Conservation (phyloP, 2,797 vertebrate species). For the Syncerus caffer region DNA sequence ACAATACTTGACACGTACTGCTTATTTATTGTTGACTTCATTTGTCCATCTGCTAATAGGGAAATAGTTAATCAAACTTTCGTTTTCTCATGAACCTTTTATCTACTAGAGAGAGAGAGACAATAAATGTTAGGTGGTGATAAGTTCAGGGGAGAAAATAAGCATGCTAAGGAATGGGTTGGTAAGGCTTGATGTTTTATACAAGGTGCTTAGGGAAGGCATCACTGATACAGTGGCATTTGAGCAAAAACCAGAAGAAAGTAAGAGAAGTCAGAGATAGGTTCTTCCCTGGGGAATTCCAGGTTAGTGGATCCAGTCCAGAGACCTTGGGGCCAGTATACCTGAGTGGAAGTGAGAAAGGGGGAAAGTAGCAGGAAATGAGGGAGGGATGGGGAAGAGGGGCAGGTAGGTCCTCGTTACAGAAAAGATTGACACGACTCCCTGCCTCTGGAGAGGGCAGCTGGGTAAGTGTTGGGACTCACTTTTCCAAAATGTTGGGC, state of each 20-base stretch:
- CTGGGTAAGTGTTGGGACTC: not conserved
- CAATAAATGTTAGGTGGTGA: not conserved
- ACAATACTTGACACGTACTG: not conserved
- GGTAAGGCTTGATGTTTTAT: not conserved
- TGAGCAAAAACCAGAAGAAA: not conserved
- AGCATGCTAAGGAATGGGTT: not conserved
- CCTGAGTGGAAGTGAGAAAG: not conserved
- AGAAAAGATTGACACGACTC: not conserved
- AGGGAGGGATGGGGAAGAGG: not conserved
- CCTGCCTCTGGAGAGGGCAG: not conserved
- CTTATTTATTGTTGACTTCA: not conserved
- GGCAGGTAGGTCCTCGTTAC: too few species aligned
- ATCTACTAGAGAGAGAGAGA: not conserved
- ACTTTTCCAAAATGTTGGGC: not conserved
- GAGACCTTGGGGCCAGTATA: not conserved
- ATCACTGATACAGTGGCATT: not conserved
- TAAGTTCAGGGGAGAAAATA: not conserved
- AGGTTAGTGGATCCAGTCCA: not conserved
- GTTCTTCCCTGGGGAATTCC: not conserved
- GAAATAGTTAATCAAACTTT: slow-evolving; percentile 1
- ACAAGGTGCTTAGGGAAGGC: not conserved
- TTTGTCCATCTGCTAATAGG: not conserved
- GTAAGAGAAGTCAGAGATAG: not conserved
- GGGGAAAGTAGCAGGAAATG: not conserved
- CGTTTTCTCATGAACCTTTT: not conserved